phyloP scores from a whole-genome alignment of 2,888 invertebrate species.

The Resseliella maxima region DNA sequence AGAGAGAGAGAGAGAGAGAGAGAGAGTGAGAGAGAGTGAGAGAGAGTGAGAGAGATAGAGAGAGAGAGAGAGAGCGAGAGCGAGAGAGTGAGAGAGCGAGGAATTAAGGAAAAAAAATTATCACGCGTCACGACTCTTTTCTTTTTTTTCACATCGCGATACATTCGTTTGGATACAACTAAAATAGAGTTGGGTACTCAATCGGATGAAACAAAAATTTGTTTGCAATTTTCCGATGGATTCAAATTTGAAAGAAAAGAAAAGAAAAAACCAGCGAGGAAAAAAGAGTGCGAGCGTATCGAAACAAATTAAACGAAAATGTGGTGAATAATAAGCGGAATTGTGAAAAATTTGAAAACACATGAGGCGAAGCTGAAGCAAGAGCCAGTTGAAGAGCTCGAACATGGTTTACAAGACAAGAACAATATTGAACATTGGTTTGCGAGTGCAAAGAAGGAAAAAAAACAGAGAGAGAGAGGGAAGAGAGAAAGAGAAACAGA shows the following conservation, averaged over 20 bases:
- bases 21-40: no score
- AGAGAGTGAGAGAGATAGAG: no score
- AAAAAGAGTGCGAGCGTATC: background rate
- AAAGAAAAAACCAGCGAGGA: background rate
- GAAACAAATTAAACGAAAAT: slow-evolving; percentile 53
- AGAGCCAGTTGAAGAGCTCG: background rate
- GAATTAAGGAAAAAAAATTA: slow-evolving; percentile 41
- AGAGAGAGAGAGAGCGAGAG: no score
- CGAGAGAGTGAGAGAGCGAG: no score
- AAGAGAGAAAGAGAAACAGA: background rate
- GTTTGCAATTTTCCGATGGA: slow-evolving; percentile 38
- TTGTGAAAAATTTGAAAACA: slow-evolving; percentile 42
- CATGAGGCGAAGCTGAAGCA: background rate
- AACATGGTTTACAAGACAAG: background rate
- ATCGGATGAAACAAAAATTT: background rate
- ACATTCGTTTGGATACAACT: no score
- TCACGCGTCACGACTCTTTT: slow-evolving; percentile 54
- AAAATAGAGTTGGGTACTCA: no score
- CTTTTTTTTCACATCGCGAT: background rate
- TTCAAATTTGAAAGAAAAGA: slow-evolving; percentile 4
- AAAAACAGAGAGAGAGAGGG: background rate
- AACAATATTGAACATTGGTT: slow-evolving; percentile 37
- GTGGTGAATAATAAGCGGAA: slow-evolving; percentile 49
- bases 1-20: no score
- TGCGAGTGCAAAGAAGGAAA: background rate